Base-by-base conservation (phyloP, 2,888 invertebrate genomes). In the Microplitis manilae region DNA sequence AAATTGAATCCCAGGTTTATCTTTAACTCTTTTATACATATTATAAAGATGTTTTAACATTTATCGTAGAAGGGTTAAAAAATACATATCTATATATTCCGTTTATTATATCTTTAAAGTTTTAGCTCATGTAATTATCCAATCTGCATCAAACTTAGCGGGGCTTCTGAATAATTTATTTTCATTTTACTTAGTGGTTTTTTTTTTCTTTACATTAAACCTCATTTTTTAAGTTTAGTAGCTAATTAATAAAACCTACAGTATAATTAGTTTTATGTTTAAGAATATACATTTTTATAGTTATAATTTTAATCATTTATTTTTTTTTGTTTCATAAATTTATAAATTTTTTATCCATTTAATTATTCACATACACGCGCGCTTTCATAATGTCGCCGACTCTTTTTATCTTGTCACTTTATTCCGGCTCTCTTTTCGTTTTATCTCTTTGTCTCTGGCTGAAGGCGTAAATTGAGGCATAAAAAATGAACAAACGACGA, bases 381-480 rank as follows among this genome's bases (percentile, higher is more conserved):
- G 9, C 41, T 62, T 62, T 65, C 30, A 30, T 38, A 38, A 30
- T 5, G 30, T 7, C 30, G 13, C 20, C n/a, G 15, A 38, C 9
- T 59, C 59, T 59, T 59, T 70, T 60, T 41, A 70, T 41, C 70
- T 59, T 70, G 70, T 38, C 70, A 70, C 13, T 13, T 65, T 38
- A 30, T 30, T 30, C 7, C 13, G 65, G 17, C 65, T 65, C 13
- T 17, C 38, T 65, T 30, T 65, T 65, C 30, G 30, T 13, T 65
- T 65, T 65, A 20, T 65, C 30, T 8, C 65, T 30, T 73, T 39
- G 60, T 13, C 59, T 60, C 17, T 60, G 68, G 8, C 73, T 62
- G 30, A 72, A 69, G 79, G 82, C 82, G 82, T 83, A 85, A 87
- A 87, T 86, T 85, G 83, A 81, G 80, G 78, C 83, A 81, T 83